Evolutionary conservation across 2,888 invertebrate species (phyloP).

Genomic region (Dysmachus trigonus): DNA sequence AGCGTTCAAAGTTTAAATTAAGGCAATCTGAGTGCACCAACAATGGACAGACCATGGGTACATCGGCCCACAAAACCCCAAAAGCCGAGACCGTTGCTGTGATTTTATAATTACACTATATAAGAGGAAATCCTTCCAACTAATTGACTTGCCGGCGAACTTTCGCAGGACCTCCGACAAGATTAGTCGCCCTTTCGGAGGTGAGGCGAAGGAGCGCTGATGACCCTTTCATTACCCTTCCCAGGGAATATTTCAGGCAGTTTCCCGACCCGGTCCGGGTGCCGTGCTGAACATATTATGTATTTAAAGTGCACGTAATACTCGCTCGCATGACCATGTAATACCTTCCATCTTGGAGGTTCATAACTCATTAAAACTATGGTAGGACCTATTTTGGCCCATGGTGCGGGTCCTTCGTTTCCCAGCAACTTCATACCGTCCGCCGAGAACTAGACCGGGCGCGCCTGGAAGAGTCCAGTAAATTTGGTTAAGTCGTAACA

Average conservation of each 20-base stretch:
- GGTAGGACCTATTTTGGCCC: background rate
- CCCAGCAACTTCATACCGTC: background rate
- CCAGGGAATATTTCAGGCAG: background rate
- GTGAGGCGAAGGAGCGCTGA: background rate
- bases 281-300: background rate
- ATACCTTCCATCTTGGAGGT: conserved; percentile 1
- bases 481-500: background rate
- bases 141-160: background rate
- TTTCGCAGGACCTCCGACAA: background rate
- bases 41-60: background rate
- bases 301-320: conserved; percentile 1
- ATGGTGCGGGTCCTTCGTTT: background rate
- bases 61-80: background rate
- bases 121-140: background rate
- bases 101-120: background rate
- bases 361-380: conserved; percentile 25
- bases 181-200: background rate
- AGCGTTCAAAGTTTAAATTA: background rate
- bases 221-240: conserved; percentile 19
- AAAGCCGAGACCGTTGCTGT: background rate
- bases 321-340: background rate
- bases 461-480: background rate
- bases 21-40: background rate
- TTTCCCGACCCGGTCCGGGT: background rate
- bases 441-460: background rate